These are phyloP conservation scores for Chrysomallon squamiferum DNA, from an alignment of 1,140 invertebrate species.

Conservation along the genomic window DNA sequence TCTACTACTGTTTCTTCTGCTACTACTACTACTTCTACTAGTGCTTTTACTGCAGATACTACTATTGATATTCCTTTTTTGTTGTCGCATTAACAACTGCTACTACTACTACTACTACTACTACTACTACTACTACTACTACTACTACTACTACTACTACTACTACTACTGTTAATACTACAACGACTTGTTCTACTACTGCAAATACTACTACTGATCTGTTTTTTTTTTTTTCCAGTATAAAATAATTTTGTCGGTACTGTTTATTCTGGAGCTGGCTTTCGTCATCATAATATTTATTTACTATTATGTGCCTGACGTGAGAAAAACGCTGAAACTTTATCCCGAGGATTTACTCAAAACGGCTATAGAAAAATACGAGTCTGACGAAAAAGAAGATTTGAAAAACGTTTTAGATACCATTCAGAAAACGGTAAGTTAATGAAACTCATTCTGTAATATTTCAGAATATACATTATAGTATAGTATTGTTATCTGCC, in stretches of 20 bases:
- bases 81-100: not conserved
- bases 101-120: conserved; percentile 6
- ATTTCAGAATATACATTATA: too few relatives aligned
- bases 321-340: conserved; percentile 20
- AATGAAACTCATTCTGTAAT: not conserved
- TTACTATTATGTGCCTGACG: conserved; percentile 41
- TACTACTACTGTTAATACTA: not conserved
- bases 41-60: not conserved
- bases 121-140: conserved; percentile 7
- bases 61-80: not conserved
- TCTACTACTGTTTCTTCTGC: conserved; percentile 3
- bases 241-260: conserved; percentile 27
- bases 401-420: conserved; percentile 92
- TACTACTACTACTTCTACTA: conserved; percentile 1
- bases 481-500: too few relatives aligned
- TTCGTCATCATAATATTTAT: conserved; percentile 76
- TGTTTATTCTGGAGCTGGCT: conserved; percentile 34
- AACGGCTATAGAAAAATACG: conserved; percentile 86
- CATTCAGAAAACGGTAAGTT: conserved; percentile 78
- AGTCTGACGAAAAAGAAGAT: conserved; percentile 78
- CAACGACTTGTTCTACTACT: conserved; percentile 4
- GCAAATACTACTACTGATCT: not conserved
- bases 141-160: not conserved
- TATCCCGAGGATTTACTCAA: conserved; percentile 87
- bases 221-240: conserved; percentile 27